Evolutionary conservation across 2,113 vertebrate genomes (phyloP).

Genomic region (Ceuthmochares aereus): DNA sequence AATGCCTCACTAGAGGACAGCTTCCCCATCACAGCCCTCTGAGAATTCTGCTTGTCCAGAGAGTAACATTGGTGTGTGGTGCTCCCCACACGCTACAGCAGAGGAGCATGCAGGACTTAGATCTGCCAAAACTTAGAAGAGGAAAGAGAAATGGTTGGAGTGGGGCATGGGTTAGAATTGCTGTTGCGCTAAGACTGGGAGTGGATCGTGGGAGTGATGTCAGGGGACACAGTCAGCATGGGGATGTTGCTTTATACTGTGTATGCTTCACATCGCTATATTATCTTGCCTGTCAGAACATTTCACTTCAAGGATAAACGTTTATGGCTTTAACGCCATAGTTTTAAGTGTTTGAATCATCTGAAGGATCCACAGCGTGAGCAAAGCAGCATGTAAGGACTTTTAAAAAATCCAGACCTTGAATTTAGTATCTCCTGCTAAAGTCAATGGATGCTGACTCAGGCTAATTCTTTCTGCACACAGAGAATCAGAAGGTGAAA

Average conservation of each 20-base stretch:
- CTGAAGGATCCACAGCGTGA: background rate
- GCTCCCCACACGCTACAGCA: background rate
- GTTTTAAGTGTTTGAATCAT: background rate
- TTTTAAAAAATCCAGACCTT: constrained; percentile 14
- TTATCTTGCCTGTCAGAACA: background rate
- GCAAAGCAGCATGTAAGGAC: background rate
- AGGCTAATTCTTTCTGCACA: constrained; percentile 20
- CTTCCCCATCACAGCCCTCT: background rate
- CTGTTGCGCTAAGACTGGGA: background rate
- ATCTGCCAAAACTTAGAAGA: background rate
- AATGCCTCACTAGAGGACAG: background rate
- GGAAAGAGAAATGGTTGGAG: background rate
- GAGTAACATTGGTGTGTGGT: background rate
- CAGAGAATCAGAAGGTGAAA: constrained; percentile 42
- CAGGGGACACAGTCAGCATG: background rate
- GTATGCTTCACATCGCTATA: background rate
- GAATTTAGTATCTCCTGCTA: constrained; percentile 16
- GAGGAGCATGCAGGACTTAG: background rate
- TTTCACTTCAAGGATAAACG: background rate
- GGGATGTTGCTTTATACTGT: background rate
- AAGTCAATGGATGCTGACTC: constrained; percentile 34
- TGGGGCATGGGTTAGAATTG: background rate
- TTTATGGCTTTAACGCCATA: background rate
- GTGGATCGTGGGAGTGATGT: background rate
- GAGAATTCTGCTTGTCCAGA: background rate